These are phyloP conservation scores for Okapia johnstoni DNA, from an alignment of 2,113 vertebrate genomes.

Conservation along the genomic window DNA sequence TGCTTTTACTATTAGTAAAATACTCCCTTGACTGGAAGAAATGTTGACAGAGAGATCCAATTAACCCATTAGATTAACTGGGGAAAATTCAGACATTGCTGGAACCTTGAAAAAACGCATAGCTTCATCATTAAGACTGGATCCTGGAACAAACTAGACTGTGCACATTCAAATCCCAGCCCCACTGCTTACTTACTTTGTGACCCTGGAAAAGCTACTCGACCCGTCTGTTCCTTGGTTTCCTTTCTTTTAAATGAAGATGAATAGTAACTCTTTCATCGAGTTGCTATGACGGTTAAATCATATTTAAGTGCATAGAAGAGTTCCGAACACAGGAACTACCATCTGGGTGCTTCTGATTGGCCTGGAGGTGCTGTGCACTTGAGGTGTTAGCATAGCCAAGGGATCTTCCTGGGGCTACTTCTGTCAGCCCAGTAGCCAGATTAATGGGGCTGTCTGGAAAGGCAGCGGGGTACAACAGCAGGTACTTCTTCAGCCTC, in stretches of 20 bases:
- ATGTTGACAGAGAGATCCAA: background rate
- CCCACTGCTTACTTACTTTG: background rate
- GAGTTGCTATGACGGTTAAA: background rate
- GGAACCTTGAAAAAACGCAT: background rate
- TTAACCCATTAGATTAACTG: background rate
- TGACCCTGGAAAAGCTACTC: background rate
- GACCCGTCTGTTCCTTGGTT: background rate
- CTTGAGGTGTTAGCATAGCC: background rate
- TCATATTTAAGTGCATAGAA: background rate
- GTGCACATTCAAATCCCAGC: background rate
- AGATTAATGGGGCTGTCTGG: background rate
- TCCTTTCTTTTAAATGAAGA: background rate
- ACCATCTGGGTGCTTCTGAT: background rate
- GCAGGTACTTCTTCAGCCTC: background rate
- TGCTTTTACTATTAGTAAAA: conserved; percentile 14
- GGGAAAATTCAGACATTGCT: background rate
- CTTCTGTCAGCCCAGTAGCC: background rate
- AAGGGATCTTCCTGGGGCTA: fast-evolving
- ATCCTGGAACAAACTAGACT: background rate
- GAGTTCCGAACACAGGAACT: background rate
- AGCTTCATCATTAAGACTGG: background rate
- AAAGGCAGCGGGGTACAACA: background rate
- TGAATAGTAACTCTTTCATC: background rate
- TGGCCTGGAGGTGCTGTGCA: background rate
- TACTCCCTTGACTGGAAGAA: background rate